A percentile compares a stretch with the other conserved stretches of the same genome.
phyloP scores from a whole-genome alignment of 2,113 vertebrate genomes.

The Thunnus maccoyii region DNA sequence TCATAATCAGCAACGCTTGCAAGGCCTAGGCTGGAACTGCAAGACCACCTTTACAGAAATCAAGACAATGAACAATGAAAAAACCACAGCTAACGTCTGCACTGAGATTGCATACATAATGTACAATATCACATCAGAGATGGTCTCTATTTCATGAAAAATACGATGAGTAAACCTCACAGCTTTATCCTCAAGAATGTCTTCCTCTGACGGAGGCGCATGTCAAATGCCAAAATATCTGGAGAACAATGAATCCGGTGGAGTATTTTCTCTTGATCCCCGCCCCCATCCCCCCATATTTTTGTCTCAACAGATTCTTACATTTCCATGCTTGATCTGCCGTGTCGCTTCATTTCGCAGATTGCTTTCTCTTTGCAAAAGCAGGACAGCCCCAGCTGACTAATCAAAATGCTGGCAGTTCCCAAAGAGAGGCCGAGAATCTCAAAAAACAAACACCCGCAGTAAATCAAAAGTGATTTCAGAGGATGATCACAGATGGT shows the following conservation, averaged over 20 bases:
- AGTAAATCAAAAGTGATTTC: conserved; percentile 77
- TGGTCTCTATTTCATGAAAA: too few relatives aligned
- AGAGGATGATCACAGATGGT: conserved; percentile 79
- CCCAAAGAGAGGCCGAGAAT: conserved; percentile 38
- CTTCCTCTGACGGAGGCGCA: not conserved
- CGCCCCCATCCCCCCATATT: not conserved
- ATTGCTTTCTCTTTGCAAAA: conserved; percentile 57
- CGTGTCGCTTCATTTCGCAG: conserved; percentile 51
- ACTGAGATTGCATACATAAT: not conserved
- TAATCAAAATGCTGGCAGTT: conserved; percentile 72
- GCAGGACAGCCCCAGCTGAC: conserved; percentile 69
- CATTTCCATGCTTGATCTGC: conserved; percentile 43
- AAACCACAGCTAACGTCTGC: not conserved
- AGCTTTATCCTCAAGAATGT: not conserved
- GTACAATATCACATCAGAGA: not conserved
- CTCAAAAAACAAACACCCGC: conserved; percentile 68
- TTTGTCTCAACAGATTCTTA: conserved; percentile 38
- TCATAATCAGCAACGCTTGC: conserved; percentile 47
- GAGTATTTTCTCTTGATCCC: conserved; percentile 21
- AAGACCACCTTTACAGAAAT: conserved; percentile 11
- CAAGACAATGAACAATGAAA: conserved; percentile 1
- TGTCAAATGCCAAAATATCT: conserved; percentile 36
- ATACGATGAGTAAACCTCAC: not conserved
- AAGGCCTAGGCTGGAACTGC: conserved; percentile 13
- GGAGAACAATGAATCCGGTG: not conserved